Percentiles rank a stretch among this genome's conserved stretches.
Evolutionary conservation across 37 sponge, comb jelly and placozoan genomes (phyloP).

Genomic region (Petrosia ficiformis): DNA sequence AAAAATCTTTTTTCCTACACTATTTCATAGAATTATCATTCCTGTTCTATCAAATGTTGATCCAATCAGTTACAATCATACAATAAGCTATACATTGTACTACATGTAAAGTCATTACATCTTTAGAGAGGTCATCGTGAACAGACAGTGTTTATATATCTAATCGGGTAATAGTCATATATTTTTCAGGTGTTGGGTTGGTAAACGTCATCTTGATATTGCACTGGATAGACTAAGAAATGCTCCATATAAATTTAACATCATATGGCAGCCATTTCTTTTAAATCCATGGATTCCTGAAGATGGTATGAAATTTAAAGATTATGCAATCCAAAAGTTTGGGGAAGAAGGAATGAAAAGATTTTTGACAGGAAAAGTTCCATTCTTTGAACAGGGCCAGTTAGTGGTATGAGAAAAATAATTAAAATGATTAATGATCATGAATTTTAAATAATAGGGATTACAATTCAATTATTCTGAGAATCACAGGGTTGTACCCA

Average conservation of each 20-base stretch:
- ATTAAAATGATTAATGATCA: neutral
- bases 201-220: constrained; percentile 41
- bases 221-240: constrained; percentile 35
- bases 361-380: constrained; percentile 23
- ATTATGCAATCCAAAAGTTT: constrained; percentile 36
- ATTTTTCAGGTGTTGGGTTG: constrained; percentile 50
- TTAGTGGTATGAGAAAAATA: constrained; percentile 24
- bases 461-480: constrained; percentile 18
- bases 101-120: neutral
- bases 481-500: constrained; percentile 28
- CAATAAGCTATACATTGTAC: too few species aligned
- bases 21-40: too few species aligned
- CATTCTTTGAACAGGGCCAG: constrained; percentile 20
- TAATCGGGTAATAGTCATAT: neutral
- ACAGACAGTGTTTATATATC: neutral
- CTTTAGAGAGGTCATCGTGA: too few species aligned
- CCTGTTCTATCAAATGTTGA: too few species aligned
- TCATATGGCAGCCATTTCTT: constrained; percentile 72
- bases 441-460: neutral
- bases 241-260: constrained; percentile 55
- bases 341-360: constrained; percentile 43
- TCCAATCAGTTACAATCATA: too few species aligned
- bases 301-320: constrained; percentile 56
- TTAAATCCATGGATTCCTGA: constrained; percentile 64
- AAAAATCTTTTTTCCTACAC: too few species aligned